Evolutionary conservation across 2,113 vertebrate species (phyloP).

Genomic region (Gnathonemus echidnorhynchus): DNA sequence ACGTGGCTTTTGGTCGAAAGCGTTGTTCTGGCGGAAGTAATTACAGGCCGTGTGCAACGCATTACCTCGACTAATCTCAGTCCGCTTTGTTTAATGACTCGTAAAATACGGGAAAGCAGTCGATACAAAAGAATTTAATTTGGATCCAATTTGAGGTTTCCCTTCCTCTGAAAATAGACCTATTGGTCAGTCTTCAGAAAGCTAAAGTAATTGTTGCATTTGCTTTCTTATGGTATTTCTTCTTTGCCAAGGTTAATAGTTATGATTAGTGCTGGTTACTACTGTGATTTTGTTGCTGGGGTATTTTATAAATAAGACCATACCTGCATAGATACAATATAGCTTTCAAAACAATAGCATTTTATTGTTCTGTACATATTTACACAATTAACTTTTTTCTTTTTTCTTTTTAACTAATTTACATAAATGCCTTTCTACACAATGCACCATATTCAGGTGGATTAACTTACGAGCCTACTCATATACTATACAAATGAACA

Average conservation of each 20-base stretch:
- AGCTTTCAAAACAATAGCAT: background rate
- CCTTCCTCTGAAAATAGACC: background rate
- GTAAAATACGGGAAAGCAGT: conserved; percentile 7
- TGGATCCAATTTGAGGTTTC: background rate
- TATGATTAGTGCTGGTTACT: background rate
- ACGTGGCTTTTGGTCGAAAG: background rate
- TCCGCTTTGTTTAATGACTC: background rate
- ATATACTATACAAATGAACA: background rate
- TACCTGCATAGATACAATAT: background rate
- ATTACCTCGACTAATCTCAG: background rate
- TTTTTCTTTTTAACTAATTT: background rate
- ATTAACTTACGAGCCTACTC: background rate
- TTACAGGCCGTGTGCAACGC: background rate
- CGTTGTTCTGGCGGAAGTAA: background rate
- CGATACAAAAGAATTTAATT: background rate
- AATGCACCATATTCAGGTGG: background rate
- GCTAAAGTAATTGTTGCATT: background rate
- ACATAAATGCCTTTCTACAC: background rate
- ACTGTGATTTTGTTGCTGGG: background rate
- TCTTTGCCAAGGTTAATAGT: background rate
- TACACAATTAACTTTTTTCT: background rate
- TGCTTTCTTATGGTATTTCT: background rate
- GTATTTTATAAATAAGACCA: background rate
- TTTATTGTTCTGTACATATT: background rate
- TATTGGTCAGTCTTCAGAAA: background rate